A percentile compares a stretch with the other conserved stretches of the same genome.
Conservation (phyloP, 2,797 vertebrate genomes). For the Sebastes variabilis region DNA sequence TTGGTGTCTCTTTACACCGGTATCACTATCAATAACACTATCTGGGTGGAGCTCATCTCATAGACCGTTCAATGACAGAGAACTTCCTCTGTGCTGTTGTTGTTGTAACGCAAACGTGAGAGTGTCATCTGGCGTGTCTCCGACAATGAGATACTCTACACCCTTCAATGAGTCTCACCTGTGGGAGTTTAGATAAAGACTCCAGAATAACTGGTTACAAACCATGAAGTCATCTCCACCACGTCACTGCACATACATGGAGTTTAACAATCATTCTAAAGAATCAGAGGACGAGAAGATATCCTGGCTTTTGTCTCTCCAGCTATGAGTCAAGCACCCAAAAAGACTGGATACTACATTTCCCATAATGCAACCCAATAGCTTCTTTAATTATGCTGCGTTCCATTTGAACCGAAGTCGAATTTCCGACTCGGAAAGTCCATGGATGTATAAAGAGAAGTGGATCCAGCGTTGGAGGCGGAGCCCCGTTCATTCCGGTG, state of each 20-base stretch:
- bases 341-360: neutral
- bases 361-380: neutral
- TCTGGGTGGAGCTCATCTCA: constrained; percentile 72
- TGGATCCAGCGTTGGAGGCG: too few relatives aligned
- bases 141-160: constrained; percentile 59
- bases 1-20: constrained; percentile 25
- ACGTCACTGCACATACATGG: neutral
- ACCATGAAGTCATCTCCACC: neutral
- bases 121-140: constrained; percentile 26
- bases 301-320: neutral
- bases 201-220: constrained; percentile 64
- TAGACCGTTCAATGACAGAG: constrained; percentile 52
- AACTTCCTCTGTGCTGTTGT: constrained; percentile 24
- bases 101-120: constrained; percentile 58
- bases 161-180: constrained; percentile 50
- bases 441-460: too few relatives aligned
- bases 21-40: constrained; percentile 49
- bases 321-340: neutral
- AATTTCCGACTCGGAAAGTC: too few relatives aligned
- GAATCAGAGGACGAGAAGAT: neutral
- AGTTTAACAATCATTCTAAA: too few relatives aligned
- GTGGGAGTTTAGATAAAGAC: constrained; percentile 27
- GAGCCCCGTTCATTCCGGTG: too few relatives aligned
- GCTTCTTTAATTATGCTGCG: neutral
- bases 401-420: too few relatives aligned